These are phyloP conservation scores for Delphinapterus leucas DNA, from an alignment of 2,113 vertebrate species.

Conservation along the genomic window DNA sequence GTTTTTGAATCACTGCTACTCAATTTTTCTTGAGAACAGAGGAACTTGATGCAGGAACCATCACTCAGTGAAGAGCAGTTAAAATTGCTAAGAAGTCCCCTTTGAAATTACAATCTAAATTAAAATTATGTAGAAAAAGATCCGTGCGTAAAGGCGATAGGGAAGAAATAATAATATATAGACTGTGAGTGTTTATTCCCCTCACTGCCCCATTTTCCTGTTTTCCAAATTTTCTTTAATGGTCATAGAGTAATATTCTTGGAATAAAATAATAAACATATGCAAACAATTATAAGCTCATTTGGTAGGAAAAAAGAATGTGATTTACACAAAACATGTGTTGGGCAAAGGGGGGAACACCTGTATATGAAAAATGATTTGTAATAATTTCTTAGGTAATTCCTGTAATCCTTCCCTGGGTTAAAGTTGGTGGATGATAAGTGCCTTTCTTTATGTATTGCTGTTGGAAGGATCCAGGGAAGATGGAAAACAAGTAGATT, in stretches of 20 bases:
- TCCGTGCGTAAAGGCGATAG: background rate
- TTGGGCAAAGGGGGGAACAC: conserved; percentile 39
- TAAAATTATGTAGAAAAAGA: background rate
- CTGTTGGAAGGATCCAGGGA: background rate
- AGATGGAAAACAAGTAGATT: background rate
- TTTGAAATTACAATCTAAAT: background rate
- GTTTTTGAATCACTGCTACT: background rate
- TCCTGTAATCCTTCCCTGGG: background rate
- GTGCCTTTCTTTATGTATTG: background rate
- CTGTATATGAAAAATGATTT: conserved; percentile 50
- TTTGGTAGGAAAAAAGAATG: conserved; percentile 42
- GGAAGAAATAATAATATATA: background rate
- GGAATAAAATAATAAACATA: conserved; percentile 63
- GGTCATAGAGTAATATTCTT: conserved; percentile 39
- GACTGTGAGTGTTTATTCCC: background rate
- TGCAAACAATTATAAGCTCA: conserved; percentile 68
- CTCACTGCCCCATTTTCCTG: conserved; percentile 4
- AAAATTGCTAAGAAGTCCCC: background rate
- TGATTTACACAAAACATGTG: conserved; percentile 62
- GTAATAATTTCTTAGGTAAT: conserved; percentile 29
- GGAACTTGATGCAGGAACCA: background rate
- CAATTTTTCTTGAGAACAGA: background rate
- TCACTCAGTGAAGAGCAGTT: background rate
- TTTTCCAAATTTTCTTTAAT: conserved; percentile 53
- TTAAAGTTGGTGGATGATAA: background rate